Conservation (phyloP, 2,888 invertebrate species). For the Trisateles emortualis region DNA sequence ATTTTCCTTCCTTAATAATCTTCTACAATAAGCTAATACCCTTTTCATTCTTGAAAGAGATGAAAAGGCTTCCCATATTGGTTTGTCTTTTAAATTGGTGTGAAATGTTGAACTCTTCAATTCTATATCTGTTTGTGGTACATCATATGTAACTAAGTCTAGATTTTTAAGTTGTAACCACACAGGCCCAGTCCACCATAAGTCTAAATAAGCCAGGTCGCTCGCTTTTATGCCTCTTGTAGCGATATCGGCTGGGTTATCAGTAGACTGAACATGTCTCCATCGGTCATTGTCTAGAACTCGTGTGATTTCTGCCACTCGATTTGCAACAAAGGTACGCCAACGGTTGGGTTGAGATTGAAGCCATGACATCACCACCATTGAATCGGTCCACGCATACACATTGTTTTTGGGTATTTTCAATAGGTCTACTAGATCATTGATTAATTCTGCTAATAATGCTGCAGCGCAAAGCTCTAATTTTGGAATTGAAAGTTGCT, state of each 20-base stretch:
- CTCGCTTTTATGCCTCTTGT: conserved; percentile 7
- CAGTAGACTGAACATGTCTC: conserved; percentile 8
- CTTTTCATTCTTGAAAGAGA: conserved; percentile 17
- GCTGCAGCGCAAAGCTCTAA: no score
- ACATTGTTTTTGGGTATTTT: no score
- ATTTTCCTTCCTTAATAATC: conserved; percentile 30
- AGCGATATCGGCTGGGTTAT: conserved; percentile 11
- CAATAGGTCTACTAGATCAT: no score
- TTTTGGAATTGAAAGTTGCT: no score
- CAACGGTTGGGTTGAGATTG: conserved; percentile 35
- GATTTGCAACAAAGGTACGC: conserved; percentile 39
- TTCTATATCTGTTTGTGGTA: conserved; percentile 24
- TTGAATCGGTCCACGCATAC: no score
- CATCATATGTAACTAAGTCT: conserved; percentile 11
- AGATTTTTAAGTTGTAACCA: conserved; percentile 32
- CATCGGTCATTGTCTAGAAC: conserved; percentile 1
- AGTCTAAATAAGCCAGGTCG: background rate
- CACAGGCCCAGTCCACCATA: conserved; percentile 4
- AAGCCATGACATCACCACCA: conserved; percentile 33
- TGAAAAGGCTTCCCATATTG: conserved; percentile 15
- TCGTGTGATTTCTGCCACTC: conserved; percentile 32
- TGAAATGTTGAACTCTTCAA: conserved; percentile 19
- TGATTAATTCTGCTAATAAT: no score
- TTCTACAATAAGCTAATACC: conserved; percentile 21
- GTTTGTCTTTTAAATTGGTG: conserved; percentile 4